A percentile compares a stretch with the other conserved stretches of the same genome.
Evolutionary conservation across 2,113 vertebrate genomes (phyloP).

Genomic region (Poeciliopsis turrubarensis): DNA sequence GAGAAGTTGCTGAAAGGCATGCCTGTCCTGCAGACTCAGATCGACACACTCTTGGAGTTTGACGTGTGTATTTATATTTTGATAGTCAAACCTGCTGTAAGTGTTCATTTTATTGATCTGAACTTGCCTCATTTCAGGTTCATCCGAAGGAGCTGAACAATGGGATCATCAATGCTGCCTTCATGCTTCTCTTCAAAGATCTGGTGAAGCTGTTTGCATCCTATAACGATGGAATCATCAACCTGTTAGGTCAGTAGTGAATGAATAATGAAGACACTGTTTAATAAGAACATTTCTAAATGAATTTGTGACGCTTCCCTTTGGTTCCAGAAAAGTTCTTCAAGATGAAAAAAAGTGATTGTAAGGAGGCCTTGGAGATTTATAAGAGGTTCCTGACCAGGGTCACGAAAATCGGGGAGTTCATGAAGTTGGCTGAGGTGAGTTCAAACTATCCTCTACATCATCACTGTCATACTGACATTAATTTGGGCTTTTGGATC

Average conservation of each 20-base stretch:
- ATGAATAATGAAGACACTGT: background rate
- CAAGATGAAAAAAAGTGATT: slow-evolving; percentile 99
- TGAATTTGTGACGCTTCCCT: background rate
- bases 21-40: slow-evolving; percentile 96
- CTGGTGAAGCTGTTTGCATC: slow-evolving; percentile 98
- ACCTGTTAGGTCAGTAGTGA: slow-evolving; percentile 89
- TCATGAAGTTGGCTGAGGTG: slow-evolving; percentile 98
- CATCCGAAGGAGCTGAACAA: slow-evolving; percentile 98
- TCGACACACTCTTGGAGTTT: slow-evolving; percentile 97
- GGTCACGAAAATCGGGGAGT: slow-evolving; percentile 97
- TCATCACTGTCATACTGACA: background rate
- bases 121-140: slow-evolving; percentile 77
- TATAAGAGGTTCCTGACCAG: slow-evolving; percentile 98
- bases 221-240: slow-evolving; percentile 99
- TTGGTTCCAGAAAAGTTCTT: slow-evolving; percentile 94
- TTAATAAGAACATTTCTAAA: background rate
- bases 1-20: slow-evolving; percentile 98
- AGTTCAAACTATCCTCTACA: background rate
- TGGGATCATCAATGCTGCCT: slow-evolving; percentile 95
- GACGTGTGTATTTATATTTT: slow-evolving; percentile 79
- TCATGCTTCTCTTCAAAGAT: slow-evolving; percentile 98
- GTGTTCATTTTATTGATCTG: background rate
- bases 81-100: background rate
- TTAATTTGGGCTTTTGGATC: background rate
- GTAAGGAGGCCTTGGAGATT: slow-evolving; percentile 98